Percentiles rank a stretch among this genome's conserved stretches.
phyloP scores from a whole-genome alignment of 2,888 invertebrate genomes.

The Danaus chrysippus region DNA sequence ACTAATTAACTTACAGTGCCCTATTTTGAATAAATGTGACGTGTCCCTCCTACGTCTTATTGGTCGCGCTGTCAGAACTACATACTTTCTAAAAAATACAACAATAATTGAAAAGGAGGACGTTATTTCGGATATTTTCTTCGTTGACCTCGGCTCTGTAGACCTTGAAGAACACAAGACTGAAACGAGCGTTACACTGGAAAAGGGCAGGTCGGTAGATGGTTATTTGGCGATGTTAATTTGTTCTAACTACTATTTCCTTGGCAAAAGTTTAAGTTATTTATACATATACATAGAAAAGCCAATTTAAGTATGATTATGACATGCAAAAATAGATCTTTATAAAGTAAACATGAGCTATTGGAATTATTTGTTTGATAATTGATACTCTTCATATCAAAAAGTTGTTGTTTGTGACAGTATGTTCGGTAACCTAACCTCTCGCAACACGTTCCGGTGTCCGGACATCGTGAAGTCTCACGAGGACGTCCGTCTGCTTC shows the following conservation, averaged over 20 bases:
- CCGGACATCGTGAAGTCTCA: conserved; percentile 43
- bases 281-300: no score
- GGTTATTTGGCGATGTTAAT: no score
- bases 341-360: no score
- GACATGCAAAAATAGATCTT: no score
- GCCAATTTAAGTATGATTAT: no score
- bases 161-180: conserved; percentile 30
- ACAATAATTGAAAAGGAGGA: conserved; percentile 49
- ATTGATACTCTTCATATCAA: no score
- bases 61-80: conserved; percentile 54
- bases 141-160: conserved; percentile 55
- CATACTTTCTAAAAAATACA: conserved; percentile 54
- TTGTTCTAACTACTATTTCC: no score
- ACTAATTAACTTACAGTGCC: conserved; percentile 46
- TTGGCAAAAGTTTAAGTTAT: no score
- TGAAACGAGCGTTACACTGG: conserved; percentile 33
- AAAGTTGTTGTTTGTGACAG: conserved; percentile 35
- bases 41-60: conserved; percentile 55
- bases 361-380: no score
- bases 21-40: conserved; percentile 52
- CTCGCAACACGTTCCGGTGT: conserved; percentile 38
- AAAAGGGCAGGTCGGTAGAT: conserved; percentile 48
- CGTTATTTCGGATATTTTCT: conserved; percentile 52
- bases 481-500: conserved; percentile 51
- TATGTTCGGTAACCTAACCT: conserved; percentile 60